phyloP scores from a whole-genome alignment of 2,113 vertebrate species.

The Eurystomus gularis region DNA sequence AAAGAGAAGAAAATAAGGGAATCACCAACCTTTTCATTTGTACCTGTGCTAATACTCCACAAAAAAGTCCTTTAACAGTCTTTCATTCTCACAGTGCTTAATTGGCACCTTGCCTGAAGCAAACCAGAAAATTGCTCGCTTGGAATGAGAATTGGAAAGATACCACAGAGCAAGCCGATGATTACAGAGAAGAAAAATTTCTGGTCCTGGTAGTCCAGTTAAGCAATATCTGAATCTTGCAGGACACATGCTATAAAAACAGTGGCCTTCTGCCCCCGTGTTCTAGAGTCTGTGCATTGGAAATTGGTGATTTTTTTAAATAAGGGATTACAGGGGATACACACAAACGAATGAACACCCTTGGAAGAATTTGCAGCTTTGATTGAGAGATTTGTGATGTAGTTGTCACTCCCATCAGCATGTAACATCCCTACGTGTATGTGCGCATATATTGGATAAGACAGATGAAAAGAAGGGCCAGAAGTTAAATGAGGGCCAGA shows the following conservation, averaged over 20 bases:
- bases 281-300: not conserved
- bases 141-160: not conserved
- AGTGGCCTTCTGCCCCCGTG: not conserved
- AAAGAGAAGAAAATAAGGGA: not conserved
- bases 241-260: not conserved
- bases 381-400: not conserved
- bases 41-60: not conserved
- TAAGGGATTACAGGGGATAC: not conserved
- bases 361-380: not conserved
- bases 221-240: not conserved
- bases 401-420: not conserved
- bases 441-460: not conserved
- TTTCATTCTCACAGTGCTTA: not conserved
- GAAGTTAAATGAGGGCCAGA: not conserved
- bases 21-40: not conserved
- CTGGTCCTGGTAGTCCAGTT: not conserved
- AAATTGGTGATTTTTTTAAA: not conserved
- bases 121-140: not conserved
- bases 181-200: constrained; percentile 4
- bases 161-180: not conserved
- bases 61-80: not conserved
- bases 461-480: not conserved
- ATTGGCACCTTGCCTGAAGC: constrained; percentile 40
- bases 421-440: not conserved
- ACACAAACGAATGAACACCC: not conserved